Base-by-base conservation (phyloP, 2,113 vertebrate species). In the Dicrurus megarhynchus region DNA sequence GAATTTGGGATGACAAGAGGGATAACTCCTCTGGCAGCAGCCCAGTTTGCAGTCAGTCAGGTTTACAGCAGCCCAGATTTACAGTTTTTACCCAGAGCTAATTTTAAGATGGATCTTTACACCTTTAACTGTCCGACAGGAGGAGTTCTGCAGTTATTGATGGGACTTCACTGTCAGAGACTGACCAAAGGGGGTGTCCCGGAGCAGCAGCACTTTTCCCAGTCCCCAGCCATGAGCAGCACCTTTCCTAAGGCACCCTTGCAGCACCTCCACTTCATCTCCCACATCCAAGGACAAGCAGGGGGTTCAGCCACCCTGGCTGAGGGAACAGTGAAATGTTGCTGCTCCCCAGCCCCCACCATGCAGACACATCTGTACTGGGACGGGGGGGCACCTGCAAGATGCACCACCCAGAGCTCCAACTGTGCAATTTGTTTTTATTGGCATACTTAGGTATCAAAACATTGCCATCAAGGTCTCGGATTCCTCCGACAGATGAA, bases 391-490 rank as follows among this genome's bases (percentile, higher is more conserved):
- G 83, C 39, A 87, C 56, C 89, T 93, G 75, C 56, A 81, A 93
- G 95, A 95, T 75, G 92, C 77, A 97, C 95, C 97, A 88, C 95
- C 80, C 93, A 75, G 87, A 95, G 68, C 94, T 89, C 88, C 95
- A 55, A 57, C 92, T 89, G 84, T 52, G 90, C 89, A 93, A 84
- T 74, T 32, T 28, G 65, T 7, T 97, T 98, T 98, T 98, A 98
- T 98, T 98, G 96, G 96, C 91, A 95, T 50, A 86, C 76, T 60
- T 49, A 27, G 93, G 96, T 92, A 93, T 96, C 89, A 95, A 97
- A 97, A 95, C 90, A 96, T 71, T 71, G 47, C 91, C 93, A 97
- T 52, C 89, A n/a, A 67, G 47, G 75, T 68, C 93, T 97, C 63
- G 69, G 65, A 95, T 73, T 67, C 82, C 96, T 93, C 83, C 79